Evolutionary conservation across 1,140 invertebrate genomes (phyloP), one percentile per base, ranked within the genome.

Genomic region (Eumeta japonica): DNA sequence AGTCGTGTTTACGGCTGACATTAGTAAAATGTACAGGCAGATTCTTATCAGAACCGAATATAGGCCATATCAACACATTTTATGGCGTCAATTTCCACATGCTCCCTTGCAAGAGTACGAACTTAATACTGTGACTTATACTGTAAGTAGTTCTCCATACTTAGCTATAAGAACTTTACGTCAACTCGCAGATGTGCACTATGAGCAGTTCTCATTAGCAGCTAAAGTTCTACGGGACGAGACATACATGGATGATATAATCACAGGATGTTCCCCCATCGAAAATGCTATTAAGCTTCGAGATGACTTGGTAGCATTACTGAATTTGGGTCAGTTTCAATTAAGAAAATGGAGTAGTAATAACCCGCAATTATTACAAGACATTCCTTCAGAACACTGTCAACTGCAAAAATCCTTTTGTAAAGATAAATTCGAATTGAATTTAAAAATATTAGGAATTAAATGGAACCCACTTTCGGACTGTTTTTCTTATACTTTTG

Each of bases 161-260:
- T 14, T 37, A 2, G 35, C 35, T 10, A 28, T 37, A 2, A 20
- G 45, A 11, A 36, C 18, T 5, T 20, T 62, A 9, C 39, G 48
- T 16, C 32, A 62, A 16, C 33, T 65, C 10, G 55, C 49, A 33
- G 37, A 43, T 16, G 41, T 46, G 7, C 29, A 45, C 16, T 12
- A 16, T 11, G n/a, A 37, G 0, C 18, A 41, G 3, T 45, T 31
- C 30, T 39, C 28, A 14, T 5, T 9, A 16, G 42, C 32, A 2
- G 16, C 13, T 18, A 13, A 34, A 10, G 39, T 50, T 2, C 35
- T 48, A 4, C 24, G 17, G 19, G 16, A 41, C 3, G 43, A 52
- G 10, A 41, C 53, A 18, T 66, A 52, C 37, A 42, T 64, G 20
- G 62, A 64, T 39, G 53, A 66, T 37, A 3, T 52, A 1, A 27